Base-by-base conservation (phyloP, 1,140 invertebrate genomes). In the Subanguina moxae region DNA sequence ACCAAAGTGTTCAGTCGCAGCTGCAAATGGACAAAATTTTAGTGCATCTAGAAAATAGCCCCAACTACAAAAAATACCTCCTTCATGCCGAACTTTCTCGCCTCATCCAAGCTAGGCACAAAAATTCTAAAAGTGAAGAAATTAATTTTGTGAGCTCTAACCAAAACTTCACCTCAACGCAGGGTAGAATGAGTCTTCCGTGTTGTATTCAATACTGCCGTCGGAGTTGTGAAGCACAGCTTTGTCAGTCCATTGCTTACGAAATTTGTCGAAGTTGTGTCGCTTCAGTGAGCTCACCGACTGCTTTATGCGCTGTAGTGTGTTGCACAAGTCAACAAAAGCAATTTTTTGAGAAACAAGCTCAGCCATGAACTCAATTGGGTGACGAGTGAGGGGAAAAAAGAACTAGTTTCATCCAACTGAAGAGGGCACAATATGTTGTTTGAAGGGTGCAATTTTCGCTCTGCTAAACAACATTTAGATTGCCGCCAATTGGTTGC, bases 141-240 rank as follows among this genome's bases (percentile, higher is more conserved):
- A 11, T 38, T 5, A 38, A 38, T 11, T 38, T 38, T 11, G 11
- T 11, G 11, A 38, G 3, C 11, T 38, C 11, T 38, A 38, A 38
- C 32, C 11, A 38, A 5, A 11, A 38, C 11, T 38, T 38, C 11
- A 38, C 32, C 32, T 32, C 3, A 71, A 28, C 28, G 59, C 69
- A 17, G 45, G 67, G 46, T 73, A 71, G 43, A 71, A 72, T 9
- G 67, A 66, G 45, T 71, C 69, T 46, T 61, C 61, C 19, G 38
- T 70, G 30, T 58, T 73, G 28, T 57, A 71, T 48, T 73, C 68
- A 43, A 25, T 23, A 43, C 32, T 65, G 3, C 70, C 69, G 38
- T 73, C 56, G 3, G 48, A 1, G 27, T 45, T 68, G 38, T 11
- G 3, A 46, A 48, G 27, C 25, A 66, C 66, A 27, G 62, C 46